A percentile compares a stretch with the other conserved stretches of the same genome.
These are phyloP conservation scores for Lasioglossum marginatum DNA, from an alignment of 2,888 invertebrate genomes.

Conservation along the genomic window DNA sequence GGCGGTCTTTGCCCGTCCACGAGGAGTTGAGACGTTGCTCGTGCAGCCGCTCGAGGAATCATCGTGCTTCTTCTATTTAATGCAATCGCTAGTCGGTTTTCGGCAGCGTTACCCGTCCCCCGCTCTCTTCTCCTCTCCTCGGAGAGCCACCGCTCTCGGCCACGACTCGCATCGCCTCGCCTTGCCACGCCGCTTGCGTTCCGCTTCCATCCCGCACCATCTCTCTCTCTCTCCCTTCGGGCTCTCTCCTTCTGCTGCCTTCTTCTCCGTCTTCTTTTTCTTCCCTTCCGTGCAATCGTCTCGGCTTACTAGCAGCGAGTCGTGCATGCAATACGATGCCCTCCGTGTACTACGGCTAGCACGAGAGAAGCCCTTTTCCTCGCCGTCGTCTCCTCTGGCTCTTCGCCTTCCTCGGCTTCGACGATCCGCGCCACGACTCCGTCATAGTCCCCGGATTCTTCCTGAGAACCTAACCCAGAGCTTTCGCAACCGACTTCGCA, in stretches of 20 bases:
- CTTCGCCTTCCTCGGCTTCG: constrained; percentile 47
- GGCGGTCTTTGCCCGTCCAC: constrained; percentile 46
- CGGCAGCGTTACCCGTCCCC: constrained; percentile 71
- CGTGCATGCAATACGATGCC: constrained; percentile 80
- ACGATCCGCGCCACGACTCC: constrained; percentile 28
- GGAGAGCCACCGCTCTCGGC: constrained; percentile 12
- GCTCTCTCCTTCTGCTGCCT: background rate
- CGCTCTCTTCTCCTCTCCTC: constrained; percentile 18
- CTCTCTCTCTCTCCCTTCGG: constrained; percentile 75
- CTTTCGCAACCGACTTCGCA: constrained; percentile 62
- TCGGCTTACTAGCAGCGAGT: constrained; percentile 80
- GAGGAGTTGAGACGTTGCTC: constrained; percentile 62
- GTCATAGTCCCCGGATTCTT: constrained; percentile 37
- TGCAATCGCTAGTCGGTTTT: constrained; percentile 83
- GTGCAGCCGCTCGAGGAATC: constrained; percentile 65
- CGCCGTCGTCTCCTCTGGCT: constrained; percentile 40
- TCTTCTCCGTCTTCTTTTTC: constrained; percentile 57
- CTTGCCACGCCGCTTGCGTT: constrained; percentile 41
- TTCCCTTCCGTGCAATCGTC: constrained; percentile 77
- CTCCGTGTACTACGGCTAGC: constrained; percentile 72
- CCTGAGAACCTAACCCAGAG: constrained; percentile 60
- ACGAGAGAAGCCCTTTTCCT: constrained; percentile 68
- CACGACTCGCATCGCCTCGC: constrained; percentile 27
- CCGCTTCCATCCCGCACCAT: constrained; percentile 58
- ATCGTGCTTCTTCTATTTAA: constrained; percentile 79